These are phyloP conservation scores for Hydrotaea cyrtoneurina DNA, from an alignment of 2,888 invertebrate genomes.

Conservation along the genomic window DNA sequence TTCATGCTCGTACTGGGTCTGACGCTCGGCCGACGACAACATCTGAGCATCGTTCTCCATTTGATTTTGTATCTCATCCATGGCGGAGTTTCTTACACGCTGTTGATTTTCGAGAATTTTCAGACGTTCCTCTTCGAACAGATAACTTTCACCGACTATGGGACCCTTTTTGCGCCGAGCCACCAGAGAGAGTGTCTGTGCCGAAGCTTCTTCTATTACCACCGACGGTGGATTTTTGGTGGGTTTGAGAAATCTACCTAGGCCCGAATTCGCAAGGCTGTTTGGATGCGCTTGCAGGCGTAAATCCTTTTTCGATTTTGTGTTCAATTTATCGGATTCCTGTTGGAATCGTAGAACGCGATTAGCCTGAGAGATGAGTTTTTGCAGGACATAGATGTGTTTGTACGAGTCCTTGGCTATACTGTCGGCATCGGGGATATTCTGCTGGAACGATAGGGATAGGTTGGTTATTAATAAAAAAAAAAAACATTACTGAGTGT, in stretches of 20 bases:
- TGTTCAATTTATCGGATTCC: slow-evolving; percentile 59
- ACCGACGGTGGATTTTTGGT: slow-evolving; percentile 70
- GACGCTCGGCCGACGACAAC: slow-evolving; percentile 78
- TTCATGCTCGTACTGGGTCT: slow-evolving; percentile 79
- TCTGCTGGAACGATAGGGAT: slow-evolving; percentile 28
- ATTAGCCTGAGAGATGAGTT: slow-evolving; percentile 80
- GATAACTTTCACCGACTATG: slow-evolving; percentile 76
- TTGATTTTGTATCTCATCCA: slow-evolving; percentile 75
- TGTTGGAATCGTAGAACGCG: slow-evolving; percentile 77
- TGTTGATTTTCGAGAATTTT: slow-evolving; percentile 80
- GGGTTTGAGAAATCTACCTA: slow-evolving; percentile 76
- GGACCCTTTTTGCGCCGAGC: slow-evolving; percentile 75
- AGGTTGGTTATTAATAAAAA: not conserved
- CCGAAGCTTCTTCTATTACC: slow-evolving; percentile 61
- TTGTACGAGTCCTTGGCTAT: slow-evolving; percentile 70
- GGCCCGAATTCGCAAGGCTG: slow-evolving; percentile 67
- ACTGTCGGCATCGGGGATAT: slow-evolving; percentile 43
- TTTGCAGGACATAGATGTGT: slow-evolving; percentile 79
- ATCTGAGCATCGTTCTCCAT: slow-evolving; percentile 76
- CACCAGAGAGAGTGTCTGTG: slow-evolving; percentile 67
- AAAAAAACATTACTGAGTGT: too few species aligned
- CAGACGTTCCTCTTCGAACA: slow-evolving; percentile 80
- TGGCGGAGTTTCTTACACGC: slow-evolving; percentile 79
- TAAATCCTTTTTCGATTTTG: slow-evolving; percentile 48
- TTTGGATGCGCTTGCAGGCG: slow-evolving; percentile 49